These are phyloP conservation scores for Sinelater perroti DNA, from an alignment of 2,888 invertebrate genomes.

Conservation along the genomic window DNA sequence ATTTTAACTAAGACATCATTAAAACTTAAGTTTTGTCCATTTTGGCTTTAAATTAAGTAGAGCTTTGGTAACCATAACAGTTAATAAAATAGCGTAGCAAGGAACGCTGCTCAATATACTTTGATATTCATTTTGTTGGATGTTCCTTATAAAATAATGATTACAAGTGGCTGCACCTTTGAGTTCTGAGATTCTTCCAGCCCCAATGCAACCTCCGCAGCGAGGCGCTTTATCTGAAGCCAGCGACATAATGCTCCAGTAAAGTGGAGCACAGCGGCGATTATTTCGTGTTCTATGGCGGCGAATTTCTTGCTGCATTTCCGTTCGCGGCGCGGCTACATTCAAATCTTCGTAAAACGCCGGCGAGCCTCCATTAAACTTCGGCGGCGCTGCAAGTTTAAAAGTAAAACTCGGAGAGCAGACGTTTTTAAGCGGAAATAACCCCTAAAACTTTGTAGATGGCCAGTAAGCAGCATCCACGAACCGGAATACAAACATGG, in stretches of 20 bases:
- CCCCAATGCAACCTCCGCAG: too few species aligned
- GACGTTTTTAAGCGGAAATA: conserved; percentile 40
- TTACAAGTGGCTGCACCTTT: too few species aligned
- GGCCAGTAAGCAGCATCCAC: conserved; percentile 39
- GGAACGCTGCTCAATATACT: too few species aligned
- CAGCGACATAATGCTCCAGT: conserved; percentile 3
- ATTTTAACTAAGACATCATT: too few species aligned
- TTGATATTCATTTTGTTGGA: too few species aligned
- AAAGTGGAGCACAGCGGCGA: conserved; percentile 9
- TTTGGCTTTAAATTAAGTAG: too few species aligned
- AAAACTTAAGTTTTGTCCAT: too few species aligned
- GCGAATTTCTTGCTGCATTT: conserved; percentile 27
- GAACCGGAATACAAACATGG: conserved; percentile 39
- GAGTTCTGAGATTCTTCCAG: too few species aligned
- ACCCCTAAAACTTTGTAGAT: conserved; percentile 39
- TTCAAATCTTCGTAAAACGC: conserved; percentile 29
- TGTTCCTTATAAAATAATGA: too few species aligned
- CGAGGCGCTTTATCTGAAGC: conserved; percentile 10
- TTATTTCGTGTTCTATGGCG: conserved; percentile 5
- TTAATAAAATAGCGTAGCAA: too few species aligned
- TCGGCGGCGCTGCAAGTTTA: conserved; percentile 30
- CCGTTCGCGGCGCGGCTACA: conserved; percentile 20
- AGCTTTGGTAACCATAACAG: too few species aligned
- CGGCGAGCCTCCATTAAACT: conserved; percentile 32
- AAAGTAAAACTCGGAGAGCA: conserved; percentile 37